These are phyloP conservation scores for Glandiceps talaboti DNA, from an alignment of 53 echinoderm and acorn worm genomes.

Conservation along the genomic window DNA sequence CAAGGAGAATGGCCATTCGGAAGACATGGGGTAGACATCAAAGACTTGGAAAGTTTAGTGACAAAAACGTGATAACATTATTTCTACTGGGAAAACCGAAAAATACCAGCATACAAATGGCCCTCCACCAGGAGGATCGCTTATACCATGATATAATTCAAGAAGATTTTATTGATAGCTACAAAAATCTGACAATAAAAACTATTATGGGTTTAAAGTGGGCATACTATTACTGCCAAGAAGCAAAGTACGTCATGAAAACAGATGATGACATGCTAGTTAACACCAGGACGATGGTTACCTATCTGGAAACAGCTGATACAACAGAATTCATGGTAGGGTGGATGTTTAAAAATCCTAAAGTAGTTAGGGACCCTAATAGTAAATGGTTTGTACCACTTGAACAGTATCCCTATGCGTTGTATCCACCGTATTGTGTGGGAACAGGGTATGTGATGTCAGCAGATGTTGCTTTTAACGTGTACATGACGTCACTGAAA, in stretches of 20 bases:
- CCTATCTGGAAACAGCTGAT: background rate
- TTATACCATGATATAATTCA: constrained; percentile 30
- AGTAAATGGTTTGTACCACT: constrained; percentile 40
- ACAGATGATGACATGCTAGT: constrained; percentile 52
- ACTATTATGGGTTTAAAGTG: constrained; percentile 58
- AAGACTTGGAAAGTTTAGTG: constrained; percentile 1
- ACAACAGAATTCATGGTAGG: background rate
- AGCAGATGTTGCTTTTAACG: constrained; percentile 29
- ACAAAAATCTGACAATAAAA: constrained; percentile 46
- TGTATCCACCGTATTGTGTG: constrained; percentile 37
- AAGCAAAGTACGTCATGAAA: constrained; percentile 14
- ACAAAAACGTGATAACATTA: constrained; percentile 10
- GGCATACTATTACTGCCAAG: constrained; percentile 37
- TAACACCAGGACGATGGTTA: background rate
- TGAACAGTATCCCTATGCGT: constrained; percentile 24
- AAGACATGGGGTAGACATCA: constrained; percentile 29
- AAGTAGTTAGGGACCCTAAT: constrained; percentile 17
- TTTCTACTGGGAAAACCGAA: constrained; percentile 11
- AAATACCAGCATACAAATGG: background rate
- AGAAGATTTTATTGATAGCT: constrained; percentile 36
- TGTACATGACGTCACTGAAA: constrained; percentile 32
- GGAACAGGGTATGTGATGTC: constrained; percentile 48
- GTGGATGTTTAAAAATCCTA: background rate
- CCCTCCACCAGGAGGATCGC: constrained; percentile 12
- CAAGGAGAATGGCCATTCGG: constrained; percentile 3